phyloP scores from a whole-genome alignment of 2,888 invertebrate species.

The Thalpophila matura region DNA sequence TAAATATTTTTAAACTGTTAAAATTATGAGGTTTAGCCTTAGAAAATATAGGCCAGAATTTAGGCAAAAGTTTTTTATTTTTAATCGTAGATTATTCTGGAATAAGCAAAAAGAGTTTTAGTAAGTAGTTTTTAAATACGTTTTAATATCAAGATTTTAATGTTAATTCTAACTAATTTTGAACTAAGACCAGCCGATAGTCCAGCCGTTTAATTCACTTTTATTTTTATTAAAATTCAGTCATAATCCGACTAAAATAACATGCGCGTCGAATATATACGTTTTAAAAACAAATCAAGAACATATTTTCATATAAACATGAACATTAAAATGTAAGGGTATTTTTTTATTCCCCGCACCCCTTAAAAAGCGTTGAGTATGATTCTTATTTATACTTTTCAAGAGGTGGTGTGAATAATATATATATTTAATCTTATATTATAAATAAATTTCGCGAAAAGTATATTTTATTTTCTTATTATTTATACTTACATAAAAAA shows the following conservation, averaged over 20 bases:
- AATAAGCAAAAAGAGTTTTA: neutral
- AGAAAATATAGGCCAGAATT: neutral
- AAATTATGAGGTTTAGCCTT: neutral
- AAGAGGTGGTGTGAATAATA: constrained; percentile 9
- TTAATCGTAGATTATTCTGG: neutral
- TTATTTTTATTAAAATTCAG: constrained; percentile 28
- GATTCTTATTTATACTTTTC: constrained; percentile 7
- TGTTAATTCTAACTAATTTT: constrained; percentile 24
- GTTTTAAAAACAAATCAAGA: too few relatives aligned
- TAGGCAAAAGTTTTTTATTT: neutral
- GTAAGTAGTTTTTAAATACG: constrained; percentile 1
- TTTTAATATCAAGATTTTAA: constrained; percentile 24
- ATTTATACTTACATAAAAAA: constrained; percentile 50
- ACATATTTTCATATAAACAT: neutral
- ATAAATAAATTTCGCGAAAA: constrained; percentile 42
- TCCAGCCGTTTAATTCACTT: constrained; percentile 26
- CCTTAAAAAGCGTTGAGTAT: constrained; percentile 31
- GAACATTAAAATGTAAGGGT: neutral
- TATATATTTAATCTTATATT: constrained; percentile 7
- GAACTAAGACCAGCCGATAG: constrained; percentile 26
- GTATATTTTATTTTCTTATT: constrained; percentile 33
- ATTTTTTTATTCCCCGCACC: constrained; percentile 5
- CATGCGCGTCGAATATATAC: constrained; percentile 29
- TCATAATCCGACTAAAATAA: constrained; percentile 28
- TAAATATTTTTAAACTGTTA: constrained; percentile 41